phyloP scores from a whole-genome alignment of 2,888 invertebrate genomes.

The Thysanoteuthis rhombus region DNA sequence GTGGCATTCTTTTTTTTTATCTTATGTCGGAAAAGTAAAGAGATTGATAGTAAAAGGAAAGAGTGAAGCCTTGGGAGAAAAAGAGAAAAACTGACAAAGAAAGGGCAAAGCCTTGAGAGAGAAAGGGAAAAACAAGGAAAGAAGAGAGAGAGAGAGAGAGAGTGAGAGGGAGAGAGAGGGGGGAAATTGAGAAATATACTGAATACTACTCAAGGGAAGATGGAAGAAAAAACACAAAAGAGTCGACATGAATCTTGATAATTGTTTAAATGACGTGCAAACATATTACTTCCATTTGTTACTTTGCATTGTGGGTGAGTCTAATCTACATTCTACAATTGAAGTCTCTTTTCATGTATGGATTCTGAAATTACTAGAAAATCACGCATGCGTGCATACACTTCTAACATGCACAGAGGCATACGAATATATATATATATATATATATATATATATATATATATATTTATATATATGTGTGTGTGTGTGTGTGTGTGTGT shows the following conservation, averaged over 20 bases:
- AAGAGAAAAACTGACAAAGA: not conserved
- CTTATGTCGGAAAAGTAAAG: no score
- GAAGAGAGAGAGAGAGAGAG: not conserved
- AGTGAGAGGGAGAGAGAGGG: not conserved
- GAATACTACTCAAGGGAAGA: not conserved
- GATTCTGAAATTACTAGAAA: not conserved
- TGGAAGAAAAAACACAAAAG: not conserved
- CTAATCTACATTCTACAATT: not conserved
- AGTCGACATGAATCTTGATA: not conserved
- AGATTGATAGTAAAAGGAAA: no score
- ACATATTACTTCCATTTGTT: not conserved
- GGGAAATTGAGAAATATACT: not conserved
- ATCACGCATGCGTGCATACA: not conserved
- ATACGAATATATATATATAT: no score
- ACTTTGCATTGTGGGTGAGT: not conserved
- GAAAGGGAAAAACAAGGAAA: not conserved
- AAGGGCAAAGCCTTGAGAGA: not conserved
- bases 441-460: no score
- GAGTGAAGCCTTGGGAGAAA: not conserved
- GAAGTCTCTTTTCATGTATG: not conserved
- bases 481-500: no score
- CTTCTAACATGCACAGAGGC: no score
- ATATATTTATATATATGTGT: no score
- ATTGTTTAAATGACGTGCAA: not conserved
- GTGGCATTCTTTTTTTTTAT: no score